Evolutionary conservation across 37 sponge, comb jelly and placozoan genomes (phyloP), one percentile per base, ranked within the genome.

Genomic region (Aphrocallistes beatrix): DNA sequence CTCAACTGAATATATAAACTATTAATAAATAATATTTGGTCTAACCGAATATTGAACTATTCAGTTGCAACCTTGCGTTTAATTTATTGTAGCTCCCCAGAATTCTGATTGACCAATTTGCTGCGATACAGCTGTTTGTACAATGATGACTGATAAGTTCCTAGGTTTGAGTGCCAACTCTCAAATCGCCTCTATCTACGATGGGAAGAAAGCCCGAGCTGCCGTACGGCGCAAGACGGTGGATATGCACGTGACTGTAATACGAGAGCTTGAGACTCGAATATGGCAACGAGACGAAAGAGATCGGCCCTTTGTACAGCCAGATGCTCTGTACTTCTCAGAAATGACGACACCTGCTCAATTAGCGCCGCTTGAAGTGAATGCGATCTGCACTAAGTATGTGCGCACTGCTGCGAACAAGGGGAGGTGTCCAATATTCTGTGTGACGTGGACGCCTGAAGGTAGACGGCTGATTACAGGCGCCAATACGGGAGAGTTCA

Each of bases 391-490:
- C 25, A 95, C 99, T 37, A 93, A 92, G 51, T 95, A 92, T 85
- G 89, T 98, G 37, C 88, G 90, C 25, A 87, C 92, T 19, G 81
- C 86, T 0, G 88, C 94, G 23, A 98, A 98, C 83, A 98, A 98
- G 82, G 85, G 85, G 36, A 85, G 92, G n/a, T 95, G 93, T 37
- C 99, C 99, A 9, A 98, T 98, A 3, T 93, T 92, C 81, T 92
- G 94, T 69, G 91, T 94, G 34, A 51, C 87, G 39, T 98, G 95
- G 95, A 94, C 91, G 3, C 96, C 96, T 81, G 99, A 98, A 85
- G 99, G 99, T 21, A 86, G 94, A 38, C 39, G 99, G 34, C 88
- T 98, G 13, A 88, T 95, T 48, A 93, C 96, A 75, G 99, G 96
- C n/a, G 94, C 95, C 25, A 82, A 83, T 19, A 95, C 92, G 81